Percentiles rank a stretch among this genome's conserved stretches.
These are phyloP conservation scores for Branchinecta lynchi DNA, from an alignment of 1,140 invertebrate genomes.

Conservation along the genomic window DNA sequence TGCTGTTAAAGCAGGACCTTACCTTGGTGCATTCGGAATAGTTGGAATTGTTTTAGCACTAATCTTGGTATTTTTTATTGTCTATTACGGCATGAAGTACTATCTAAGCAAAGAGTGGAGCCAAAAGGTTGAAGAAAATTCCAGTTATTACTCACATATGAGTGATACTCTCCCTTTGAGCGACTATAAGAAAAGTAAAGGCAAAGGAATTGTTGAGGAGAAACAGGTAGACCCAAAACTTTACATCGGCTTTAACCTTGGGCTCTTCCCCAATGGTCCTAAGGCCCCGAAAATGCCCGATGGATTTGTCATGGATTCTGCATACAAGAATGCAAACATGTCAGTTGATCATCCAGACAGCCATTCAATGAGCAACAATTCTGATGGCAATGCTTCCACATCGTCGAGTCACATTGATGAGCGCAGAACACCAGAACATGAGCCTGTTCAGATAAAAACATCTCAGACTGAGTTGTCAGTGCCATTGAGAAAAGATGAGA, in stretches of 20 bases:
- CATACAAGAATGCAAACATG: neutral
- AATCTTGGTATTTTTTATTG: neutral
- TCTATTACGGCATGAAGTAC: neutral
- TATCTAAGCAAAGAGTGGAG: neutral
- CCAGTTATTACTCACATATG: neutral
- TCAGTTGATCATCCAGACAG: neutral
- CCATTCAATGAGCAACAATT: neutral
- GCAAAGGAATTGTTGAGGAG: neutral
- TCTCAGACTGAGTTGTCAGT: neutral
- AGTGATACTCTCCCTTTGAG: neutral
- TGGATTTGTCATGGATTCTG: neutral
- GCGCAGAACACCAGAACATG: neutral
- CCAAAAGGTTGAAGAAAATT: neutral
- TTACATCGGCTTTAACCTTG: neutral
- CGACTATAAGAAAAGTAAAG: slow-evolving; percentile 1
- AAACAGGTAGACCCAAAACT: neutral
- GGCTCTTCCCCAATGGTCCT: neutral
- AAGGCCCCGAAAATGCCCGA: neutral
- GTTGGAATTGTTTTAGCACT: neutral
- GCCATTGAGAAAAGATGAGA: neutral
- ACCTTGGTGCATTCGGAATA: neutral
- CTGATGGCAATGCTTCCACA: neutral
- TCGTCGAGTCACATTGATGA: neutral
- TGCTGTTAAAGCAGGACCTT: neutral
- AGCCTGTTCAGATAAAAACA: neutral